phyloP scores from a whole-genome alignment of 2,797 vertebrate genomes.

The Anolis apletophallus region DNA sequence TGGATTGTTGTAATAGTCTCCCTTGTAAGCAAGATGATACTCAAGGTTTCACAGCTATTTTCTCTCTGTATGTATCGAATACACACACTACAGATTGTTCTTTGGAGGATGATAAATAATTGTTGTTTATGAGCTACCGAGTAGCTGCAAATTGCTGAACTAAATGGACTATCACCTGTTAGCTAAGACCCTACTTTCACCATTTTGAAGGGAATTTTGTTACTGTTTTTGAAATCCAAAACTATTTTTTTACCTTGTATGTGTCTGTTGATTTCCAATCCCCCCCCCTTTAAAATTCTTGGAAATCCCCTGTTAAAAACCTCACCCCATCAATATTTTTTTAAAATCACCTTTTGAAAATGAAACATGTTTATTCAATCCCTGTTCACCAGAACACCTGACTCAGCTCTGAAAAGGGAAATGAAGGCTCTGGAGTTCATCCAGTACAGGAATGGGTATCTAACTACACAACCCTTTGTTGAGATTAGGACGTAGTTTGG shows the following conservation, averaged over 20 bases:
- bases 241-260: background rate
- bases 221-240: background rate
- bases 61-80: too few relatives aligned
- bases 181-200: background rate
- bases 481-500: conserved; percentile 51
- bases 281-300: conserved; percentile 12
- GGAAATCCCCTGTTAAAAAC: conserved; percentile 21
- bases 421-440: conserved; percentile 16
- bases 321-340: background rate
- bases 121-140: background rate
- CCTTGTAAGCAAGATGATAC: too few relatives aligned
- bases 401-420: background rate
- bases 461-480: conserved; percentile 15
- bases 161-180: background rate
- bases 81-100: background rate
- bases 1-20: too few relatives aligned
- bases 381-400: background rate
- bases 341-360: background rate
- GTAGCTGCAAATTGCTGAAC: background rate
- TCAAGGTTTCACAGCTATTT: too few relatives aligned
- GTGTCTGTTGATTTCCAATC: background rate
- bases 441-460: conserved; percentile 18
- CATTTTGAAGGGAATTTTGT: background rate
- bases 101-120: background rate
- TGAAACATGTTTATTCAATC: background rate